Evolutionary conservation across 2,888 invertebrate species (phyloP).

Genomic region (Stegana nigrithorax): DNA sequence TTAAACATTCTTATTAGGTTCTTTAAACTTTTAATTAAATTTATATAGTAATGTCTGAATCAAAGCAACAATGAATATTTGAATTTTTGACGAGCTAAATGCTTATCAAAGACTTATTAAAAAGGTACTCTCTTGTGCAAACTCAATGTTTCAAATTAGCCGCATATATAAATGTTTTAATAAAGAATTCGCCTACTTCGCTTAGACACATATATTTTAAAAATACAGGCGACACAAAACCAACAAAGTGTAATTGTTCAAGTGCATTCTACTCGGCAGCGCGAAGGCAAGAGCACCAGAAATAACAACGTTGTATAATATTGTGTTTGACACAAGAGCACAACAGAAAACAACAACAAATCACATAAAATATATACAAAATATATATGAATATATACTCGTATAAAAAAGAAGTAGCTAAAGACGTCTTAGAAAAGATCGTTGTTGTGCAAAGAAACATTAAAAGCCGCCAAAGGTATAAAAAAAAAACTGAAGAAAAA

Average conservation of each 20-base stretch:
- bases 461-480: constrained; percentile 23
- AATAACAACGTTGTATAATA: neutral
- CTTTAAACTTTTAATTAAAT: constrained; percentile 12
- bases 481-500: too few species aligned
- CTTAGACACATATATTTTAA: too few species aligned
- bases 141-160: too few species aligned
- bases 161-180: too few species aligned
- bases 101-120: neutral
- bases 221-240: neutral
- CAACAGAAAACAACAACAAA: neutral
- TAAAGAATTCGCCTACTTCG: too few species aligned
- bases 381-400: neutral
- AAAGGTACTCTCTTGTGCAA: too few species aligned
- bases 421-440: neutral
- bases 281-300: neutral
- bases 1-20: too few species aligned
- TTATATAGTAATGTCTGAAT: neutral
- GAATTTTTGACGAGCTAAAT: too few species aligned
- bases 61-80: neutral
- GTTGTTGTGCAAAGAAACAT: neutral
- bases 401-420: neutral
- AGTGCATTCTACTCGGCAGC: neutral
- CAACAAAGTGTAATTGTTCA: neutral
- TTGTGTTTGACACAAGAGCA: neutral
- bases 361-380: neutral